Evolutionary conservation across 2,888 invertebrate species (phyloP), one percentile per base, ranked within the genome.

Genomic region (Morpho deidamia): DNA sequence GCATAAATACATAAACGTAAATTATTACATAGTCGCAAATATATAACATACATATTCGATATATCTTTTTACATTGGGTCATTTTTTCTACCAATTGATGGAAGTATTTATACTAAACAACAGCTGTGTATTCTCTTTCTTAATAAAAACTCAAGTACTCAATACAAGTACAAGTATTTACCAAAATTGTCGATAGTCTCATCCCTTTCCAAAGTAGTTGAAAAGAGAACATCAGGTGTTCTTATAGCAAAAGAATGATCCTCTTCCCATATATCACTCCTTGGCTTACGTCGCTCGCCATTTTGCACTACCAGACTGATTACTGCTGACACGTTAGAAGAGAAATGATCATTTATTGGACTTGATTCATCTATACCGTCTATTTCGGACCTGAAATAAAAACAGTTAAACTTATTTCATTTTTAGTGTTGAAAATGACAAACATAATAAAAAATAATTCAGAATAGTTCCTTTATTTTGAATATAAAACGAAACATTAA

Each of bases 131-230:
- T n/a, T n/a, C n/a, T n/a, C n/a, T n/a, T n/a, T n/a, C n/a, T n/a
- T n/a, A n/a, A n/a, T n/a, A n/a, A n/a, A n/a, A n/a, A n/a, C n/a
- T n/a, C n/a, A n/a, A n/a, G n/a, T n/a, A n/a, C n/a, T n/a, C n/a
- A n/a, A n/a, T n/a, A n/a, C n/a, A n/a, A n/a, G n/a, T n/a, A 11
- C 8, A 40, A 9, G 2, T 41, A 69, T 81, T 83, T 71, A 95
- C 95, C 94, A 74, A 96, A 96, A 73, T 95, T 95, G 68, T 96
- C 96, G 32, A 95, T 90, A 68, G 94, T 94, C 77, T 96, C 96
- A 59, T 95, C 95, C 80, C 94, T 93, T 76, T 97, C 97, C 52
- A 96, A 77, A 52, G 93, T 93, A 0, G 95, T 94, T 5, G 94
- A 92, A 76, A 97, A 97, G 1, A 97, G 81, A 0, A 94, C 88